Conservation (phyloP, 2,888 invertebrate species). For the Halocaridina rubra region DNA sequence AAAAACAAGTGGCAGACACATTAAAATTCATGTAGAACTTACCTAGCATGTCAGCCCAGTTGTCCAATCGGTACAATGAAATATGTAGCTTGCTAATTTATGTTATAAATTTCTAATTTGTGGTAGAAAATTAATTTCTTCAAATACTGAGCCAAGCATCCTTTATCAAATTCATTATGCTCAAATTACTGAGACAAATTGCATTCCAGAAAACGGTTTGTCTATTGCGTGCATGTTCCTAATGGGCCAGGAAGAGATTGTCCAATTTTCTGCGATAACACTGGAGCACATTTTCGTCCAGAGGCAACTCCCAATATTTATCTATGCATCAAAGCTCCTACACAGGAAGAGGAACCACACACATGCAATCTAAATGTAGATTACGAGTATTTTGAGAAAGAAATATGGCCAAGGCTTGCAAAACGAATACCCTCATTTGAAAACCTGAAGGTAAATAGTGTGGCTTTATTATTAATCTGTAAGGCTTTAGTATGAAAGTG, state of each 20-base stretch:
- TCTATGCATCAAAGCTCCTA: conserved; percentile 78
- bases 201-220: conserved; percentile 81
- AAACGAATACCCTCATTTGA: conserved; percentile 85
- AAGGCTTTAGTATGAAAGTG: no score
- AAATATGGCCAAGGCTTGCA: conserved; percentile 81
- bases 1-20: no score
- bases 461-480: no score
- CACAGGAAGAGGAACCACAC: conserved; percentile 44
- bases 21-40: no score
- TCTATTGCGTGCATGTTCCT: conserved; percentile 81
- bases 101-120: no score
- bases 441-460: conserved; percentile 76
- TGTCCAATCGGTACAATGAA: no score
- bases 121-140: no score
- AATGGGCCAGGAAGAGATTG: conserved; percentile 82
- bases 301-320: conserved; percentile 85
- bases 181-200: no score
- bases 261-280: conserved; percentile 86
- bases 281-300: conserved; percentile 81
- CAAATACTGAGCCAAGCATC: no score
- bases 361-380: conserved; percentile 72
- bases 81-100: no score
- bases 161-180: no score
- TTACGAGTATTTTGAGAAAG: conserved; percentile 77
- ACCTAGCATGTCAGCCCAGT: no score